phyloP scores from a whole-genome alignment of 2,113 vertebrate species.

The Monopterus albus region DNA sequence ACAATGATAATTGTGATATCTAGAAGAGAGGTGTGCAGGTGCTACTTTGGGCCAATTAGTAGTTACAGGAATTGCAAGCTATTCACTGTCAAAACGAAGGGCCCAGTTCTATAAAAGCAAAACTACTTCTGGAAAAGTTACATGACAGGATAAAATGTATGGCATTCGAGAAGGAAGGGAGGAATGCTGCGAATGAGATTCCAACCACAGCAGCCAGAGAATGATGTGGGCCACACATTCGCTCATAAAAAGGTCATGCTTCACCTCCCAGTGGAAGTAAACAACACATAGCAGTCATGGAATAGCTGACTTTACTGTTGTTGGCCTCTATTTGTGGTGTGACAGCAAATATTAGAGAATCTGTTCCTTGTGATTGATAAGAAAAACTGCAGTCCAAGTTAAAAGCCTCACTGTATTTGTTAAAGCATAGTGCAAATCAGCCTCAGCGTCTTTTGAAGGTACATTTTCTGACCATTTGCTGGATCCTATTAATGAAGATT shows the following conservation, averaged over 20 bases:
- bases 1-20: conserved; percentile 1
- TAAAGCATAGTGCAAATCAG: conserved; percentile 16
- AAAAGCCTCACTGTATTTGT: conserved; percentile 2
- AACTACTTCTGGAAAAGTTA: conserved; percentile 8
- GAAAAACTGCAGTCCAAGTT: not conserved
- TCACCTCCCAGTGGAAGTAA: conserved; percentile 24
- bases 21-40: conserved; percentile 2
- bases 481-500: no score
- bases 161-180: conserved; percentile 26
- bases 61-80: not conserved
- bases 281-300: conserved; percentile 25
- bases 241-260: conserved; percentile 30
- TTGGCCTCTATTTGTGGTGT: conserved; percentile 27
- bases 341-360: conserved; percentile 14
- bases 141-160: not conserved
- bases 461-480: no score
- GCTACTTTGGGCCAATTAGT: conserved; percentile 2
- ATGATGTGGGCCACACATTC: conserved; percentile 32
- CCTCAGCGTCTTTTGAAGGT: not conserved
- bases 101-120: not conserved
- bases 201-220: conserved; percentile 3
- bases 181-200: conserved; percentile 48
- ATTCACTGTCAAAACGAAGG: not conserved
- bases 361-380: conserved; percentile 14
- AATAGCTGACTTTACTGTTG: conserved; percentile 28